Evolutionary conservation across 1,140 invertebrate species (phyloP).

Genomic region (Anthonomus grandis): DNA sequence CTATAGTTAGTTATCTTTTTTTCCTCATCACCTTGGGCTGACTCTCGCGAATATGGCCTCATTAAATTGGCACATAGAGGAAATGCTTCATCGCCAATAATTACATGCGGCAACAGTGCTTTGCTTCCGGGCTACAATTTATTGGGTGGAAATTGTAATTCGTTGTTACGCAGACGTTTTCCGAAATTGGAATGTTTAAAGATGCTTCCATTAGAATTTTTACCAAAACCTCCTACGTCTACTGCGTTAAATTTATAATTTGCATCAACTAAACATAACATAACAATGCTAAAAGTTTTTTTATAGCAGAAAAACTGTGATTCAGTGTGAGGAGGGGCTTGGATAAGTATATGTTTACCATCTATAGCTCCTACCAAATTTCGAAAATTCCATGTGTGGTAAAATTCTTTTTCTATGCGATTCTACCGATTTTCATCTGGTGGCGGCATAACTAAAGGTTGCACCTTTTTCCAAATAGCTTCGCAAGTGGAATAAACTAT

Average conservation of each 20-base stretch:
- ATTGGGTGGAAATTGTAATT: slow-evolving; percentile 5
- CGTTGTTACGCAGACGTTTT: not conserved
- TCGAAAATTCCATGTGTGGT: slow-evolving; percentile 31
- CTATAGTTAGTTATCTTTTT: too few relatives aligned
- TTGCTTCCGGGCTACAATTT: slow-evolving; percentile 8
- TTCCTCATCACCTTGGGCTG: too few relatives aligned
- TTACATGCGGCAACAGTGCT: slow-evolving; percentile 28
- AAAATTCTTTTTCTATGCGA: slow-evolving; percentile 35
- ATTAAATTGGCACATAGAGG: slow-evolving; percentile 22
- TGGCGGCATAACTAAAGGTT: slow-evolving; percentile 14
- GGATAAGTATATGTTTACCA: too few relatives aligned
- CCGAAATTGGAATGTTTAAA: slow-evolving; percentile 18
- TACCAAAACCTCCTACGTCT: slow-evolving; percentile 50
- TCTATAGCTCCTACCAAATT: slow-evolving; percentile 50
- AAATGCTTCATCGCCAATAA: slow-evolving; percentile 30
- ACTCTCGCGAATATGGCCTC: too few relatives aligned
- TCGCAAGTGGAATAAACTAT: slow-evolving; percentile 25
- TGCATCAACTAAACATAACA: slow-evolving; percentile 50
- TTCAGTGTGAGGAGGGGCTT: slow-evolving; percentile 45
- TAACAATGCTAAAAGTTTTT: slow-evolving; percentile 48
- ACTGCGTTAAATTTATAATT: slow-evolving; percentile 50
- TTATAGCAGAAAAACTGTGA: slow-evolving; percentile 50
- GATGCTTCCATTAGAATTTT: slow-evolving; percentile 44
- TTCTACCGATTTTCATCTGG: slow-evolving; percentile 11
- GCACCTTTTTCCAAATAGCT: slow-evolving; percentile 15